phyloP scores from a whole-genome alignment of 2,888 invertebrate genomes.

The Calephelis perditalis region DNA sequence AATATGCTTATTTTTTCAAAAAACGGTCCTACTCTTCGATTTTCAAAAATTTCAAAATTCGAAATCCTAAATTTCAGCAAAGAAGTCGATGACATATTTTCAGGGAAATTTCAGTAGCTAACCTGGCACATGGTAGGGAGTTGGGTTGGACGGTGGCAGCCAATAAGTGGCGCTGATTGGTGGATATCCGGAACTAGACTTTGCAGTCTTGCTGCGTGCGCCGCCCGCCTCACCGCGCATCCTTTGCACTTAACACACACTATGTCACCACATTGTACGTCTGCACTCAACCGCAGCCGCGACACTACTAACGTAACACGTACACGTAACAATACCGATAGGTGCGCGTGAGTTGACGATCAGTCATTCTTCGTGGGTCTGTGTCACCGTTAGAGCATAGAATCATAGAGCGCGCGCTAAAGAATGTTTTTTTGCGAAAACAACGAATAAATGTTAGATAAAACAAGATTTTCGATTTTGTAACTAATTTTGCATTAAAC shows the following conservation, averaged over 20 bases:
- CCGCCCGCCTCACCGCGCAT: conserved; percentile 74
- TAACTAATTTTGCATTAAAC: too few relatives aligned
- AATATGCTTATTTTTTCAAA: too few relatives aligned
- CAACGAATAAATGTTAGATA: too few relatives aligned
- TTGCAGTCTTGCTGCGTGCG: conserved; percentile 56
- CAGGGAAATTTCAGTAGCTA: conserved; percentile 28
- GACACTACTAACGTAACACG: conserved; percentile 51
- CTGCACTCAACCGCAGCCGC: conserved; percentile 66
- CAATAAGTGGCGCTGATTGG: conserved; percentile 91
- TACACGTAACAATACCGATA: conserved; percentile 35
- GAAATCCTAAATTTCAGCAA: too few relatives aligned
- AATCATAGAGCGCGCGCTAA: background rate
- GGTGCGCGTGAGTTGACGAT: conserved; percentile 73
- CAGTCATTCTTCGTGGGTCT: conserved; percentile 68
- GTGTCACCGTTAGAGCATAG: conserved; percentile 3
- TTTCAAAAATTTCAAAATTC: too few relatives aligned
- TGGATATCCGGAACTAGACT: conserved; percentile 80
- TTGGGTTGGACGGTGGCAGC: conserved; percentile 88
- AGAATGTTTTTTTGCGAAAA: too few relatives aligned
- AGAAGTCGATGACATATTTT: background rate
- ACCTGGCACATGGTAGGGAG: conserved; percentile 92
- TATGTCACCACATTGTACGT: conserved; percentile 62
- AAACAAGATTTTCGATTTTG: too few relatives aligned
- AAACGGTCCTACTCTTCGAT: too few relatives aligned
- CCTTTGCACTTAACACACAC: conserved; percentile 57